phyloP scores from a whole-genome alignment of 2,888 invertebrate genomes.

The Agonopterix subpropinquella region DNA sequence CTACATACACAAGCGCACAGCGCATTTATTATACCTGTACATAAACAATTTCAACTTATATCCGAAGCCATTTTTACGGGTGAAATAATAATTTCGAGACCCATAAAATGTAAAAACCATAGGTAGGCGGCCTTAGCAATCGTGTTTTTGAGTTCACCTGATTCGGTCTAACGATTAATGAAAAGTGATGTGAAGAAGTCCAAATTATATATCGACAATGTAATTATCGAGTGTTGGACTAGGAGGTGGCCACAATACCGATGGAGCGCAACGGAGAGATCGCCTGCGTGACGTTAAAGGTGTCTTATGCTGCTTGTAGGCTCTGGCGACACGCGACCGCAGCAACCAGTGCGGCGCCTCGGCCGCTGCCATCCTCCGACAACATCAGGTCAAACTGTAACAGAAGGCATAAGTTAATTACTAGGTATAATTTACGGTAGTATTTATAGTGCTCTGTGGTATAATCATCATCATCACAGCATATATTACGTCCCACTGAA shows the following conservation, averaged over 20 bases:
- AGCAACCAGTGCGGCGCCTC: conserved; percentile 97
- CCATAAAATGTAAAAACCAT: conserved; percentile 5
- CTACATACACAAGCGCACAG: background rate
- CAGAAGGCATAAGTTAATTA: conserved; percentile 1
- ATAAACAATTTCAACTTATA: background rate
- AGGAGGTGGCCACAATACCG: conserved; percentile 14
- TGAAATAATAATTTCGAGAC: conserved; percentile 5
- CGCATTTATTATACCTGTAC: background rate
- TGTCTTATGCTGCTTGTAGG: conserved; percentile 28
- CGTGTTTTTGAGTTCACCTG: background rate
- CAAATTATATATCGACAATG: background rate
- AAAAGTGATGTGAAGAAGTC: too few relatives aligned
- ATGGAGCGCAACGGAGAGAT: conserved; percentile 28
- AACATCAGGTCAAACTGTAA: conserved; percentile 94
- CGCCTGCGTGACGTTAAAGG: conserved; percentile 12
- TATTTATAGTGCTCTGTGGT: too few relatives aligned
- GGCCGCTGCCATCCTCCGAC: conserved; percentile 97
- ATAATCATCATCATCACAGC: too few relatives aligned
- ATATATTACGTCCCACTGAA: too few relatives aligned
- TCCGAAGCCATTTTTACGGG: background rate
- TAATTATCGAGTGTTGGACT: conserved; percentile 11
- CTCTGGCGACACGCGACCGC: conserved; percentile 87
- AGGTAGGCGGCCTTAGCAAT: background rate
- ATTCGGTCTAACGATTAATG: too few relatives aligned
- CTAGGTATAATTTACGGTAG: too few relatives aligned